A percentile compares a stretch with the other conserved stretches of the same genome.
Conservation (phyloP, 30 jellyfish, hydroid and myxozoan genomes). For the Aurelia coerulea region DNA sequence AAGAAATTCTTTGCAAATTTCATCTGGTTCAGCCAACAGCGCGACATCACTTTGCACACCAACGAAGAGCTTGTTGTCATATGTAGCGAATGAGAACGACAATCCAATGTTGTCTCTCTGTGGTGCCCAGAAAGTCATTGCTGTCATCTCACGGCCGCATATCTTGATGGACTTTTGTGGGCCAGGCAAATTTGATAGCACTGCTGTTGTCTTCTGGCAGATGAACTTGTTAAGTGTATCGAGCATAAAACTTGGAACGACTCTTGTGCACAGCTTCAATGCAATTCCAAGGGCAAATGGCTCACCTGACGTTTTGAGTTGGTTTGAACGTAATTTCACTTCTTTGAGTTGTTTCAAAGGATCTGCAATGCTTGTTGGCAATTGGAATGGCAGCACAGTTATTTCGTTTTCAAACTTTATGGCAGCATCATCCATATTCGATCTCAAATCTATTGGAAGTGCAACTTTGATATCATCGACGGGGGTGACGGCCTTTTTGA, state of each 20-base stretch:
- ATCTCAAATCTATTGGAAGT: constrained; percentile 74
- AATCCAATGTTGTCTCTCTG: constrained; percentile 79
- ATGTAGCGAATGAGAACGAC: constrained; percentile 73
- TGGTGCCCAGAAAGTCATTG: constrained; percentile 91
- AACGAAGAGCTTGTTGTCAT: constrained; percentile 50
- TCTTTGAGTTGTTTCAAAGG: constrained; percentile 48
- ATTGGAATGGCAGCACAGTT: constrained; percentile 59
- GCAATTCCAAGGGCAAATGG: constrained; percentile 69
- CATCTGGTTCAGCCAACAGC: constrained; percentile 59
- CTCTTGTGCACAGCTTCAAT: constrained; percentile 31
- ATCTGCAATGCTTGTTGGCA: constrained; percentile 40
- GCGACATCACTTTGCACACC: constrained; percentile 77
- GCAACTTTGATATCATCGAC: constrained; percentile 51
- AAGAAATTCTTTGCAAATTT: constrained; percentile 40
- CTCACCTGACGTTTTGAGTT: constrained; percentile 80
- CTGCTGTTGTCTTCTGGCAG: constrained; percentile 79
- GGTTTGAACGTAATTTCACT: constrained; percentile 48
- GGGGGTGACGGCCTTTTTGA: constrained; percentile 1
- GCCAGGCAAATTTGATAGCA: constrained; percentile 82
- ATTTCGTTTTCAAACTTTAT: constrained; percentile 63
- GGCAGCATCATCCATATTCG: constrained; percentile 66
- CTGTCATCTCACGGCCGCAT: constrained; percentile 51
- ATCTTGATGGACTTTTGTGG: constrained; percentile 68
- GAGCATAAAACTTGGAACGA: constrained; percentile 64
- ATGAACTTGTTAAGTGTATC: constrained; percentile 46